These are phyloP conservation scores for Diadumene lineata DNA, from an alignment of 92 coral and sea anemone genomes.

Conservation along the genomic window DNA sequence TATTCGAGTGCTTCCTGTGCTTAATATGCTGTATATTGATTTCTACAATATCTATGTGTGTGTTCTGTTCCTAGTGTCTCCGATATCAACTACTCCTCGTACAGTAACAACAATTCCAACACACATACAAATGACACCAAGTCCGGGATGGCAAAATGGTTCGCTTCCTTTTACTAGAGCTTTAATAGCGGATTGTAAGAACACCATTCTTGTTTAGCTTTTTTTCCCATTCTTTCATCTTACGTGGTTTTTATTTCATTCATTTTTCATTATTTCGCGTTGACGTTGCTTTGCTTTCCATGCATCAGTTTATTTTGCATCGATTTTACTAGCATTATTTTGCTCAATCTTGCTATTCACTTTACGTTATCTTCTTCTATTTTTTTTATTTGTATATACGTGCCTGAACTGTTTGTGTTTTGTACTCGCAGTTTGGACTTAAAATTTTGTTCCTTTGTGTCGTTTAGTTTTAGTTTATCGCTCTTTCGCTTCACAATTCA, in stretches of 20 bases:
- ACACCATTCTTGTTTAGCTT: background rate
- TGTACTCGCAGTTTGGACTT: too few relatives aligned
- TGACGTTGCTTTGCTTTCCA: background rate
- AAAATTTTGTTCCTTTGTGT: too few relatives aligned
- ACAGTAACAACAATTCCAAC: slow-evolving; percentile 6
- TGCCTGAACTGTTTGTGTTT: background rate
- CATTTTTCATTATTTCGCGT: background rate
- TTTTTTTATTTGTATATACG: background rate
- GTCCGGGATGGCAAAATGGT: slow-evolving; percentile 8
- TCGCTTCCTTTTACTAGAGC: slow-evolving; percentile 12
- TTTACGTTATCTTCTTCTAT: too few relatives aligned
- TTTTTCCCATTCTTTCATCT: background rate
- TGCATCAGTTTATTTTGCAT: background rate
- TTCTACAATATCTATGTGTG: slow-evolving; percentile 2
- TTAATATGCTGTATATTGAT: too few relatives aligned
- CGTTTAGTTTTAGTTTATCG: too few relatives aligned
- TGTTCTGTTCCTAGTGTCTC: slow-evolving; percentile 3
- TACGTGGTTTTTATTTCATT: background rate
- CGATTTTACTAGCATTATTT: too few relatives aligned
- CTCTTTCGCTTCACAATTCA: too few relatives aligned
- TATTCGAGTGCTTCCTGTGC: too few relatives aligned
- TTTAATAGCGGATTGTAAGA: slow-evolving; percentile 19
- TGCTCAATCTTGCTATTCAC: too few relatives aligned
- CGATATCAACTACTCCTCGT: slow-evolving; percentile 10
- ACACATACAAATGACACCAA: slow-evolving; percentile 6